phyloP scores from a whole-genome alignment of 2,888 invertebrate species.

The Lepetodrilus schrolli region DNA sequence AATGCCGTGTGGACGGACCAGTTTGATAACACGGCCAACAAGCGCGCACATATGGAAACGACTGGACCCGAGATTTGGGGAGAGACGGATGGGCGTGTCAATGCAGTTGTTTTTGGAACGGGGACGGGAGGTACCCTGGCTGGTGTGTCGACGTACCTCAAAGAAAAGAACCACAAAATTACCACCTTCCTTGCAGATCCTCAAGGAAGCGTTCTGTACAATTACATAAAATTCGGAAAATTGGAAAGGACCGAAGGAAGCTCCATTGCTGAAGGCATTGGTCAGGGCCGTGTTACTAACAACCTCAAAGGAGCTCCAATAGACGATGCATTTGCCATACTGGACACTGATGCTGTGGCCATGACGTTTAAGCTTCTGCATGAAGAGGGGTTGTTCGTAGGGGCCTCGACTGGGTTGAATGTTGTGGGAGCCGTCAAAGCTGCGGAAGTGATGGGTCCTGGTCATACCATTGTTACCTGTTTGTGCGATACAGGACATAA shows the following conservation, averaged over 20 bases:
- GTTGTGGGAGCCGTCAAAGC: constrained; percentile 72
- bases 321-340: constrained; percentile 71
- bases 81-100: constrained; percentile 72
- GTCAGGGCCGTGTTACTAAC: constrained; percentile 75
- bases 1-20: constrained; percentile 76
- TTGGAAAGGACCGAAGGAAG: constrained; percentile 72
- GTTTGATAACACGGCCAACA: constrained; percentile 75
- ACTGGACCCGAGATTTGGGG: constrained; percentile 75
- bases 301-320: constrained; percentile 74
- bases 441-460: constrained; percentile 72
- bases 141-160: constrained; percentile 72
- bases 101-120: constrained; percentile 73
- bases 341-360: constrained; percentile 71
- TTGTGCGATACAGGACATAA: constrained; percentile 75
- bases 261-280: constrained; percentile 75
- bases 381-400: constrained; percentile 75
- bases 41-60: constrained; percentile 72
- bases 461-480: constrained; percentile 73
- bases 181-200: constrained; percentile 46
- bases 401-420: constrained; percentile 74
- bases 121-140: constrained; percentile 75
- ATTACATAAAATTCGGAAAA: constrained; percentile 72
- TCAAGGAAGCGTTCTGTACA: constrained; percentile 74
- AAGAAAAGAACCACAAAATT: constrained; percentile 72
- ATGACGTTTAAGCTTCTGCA: constrained; percentile 73